phyloP scores from a whole-genome alignment of 2,888 invertebrate species.

The Pheosia gnoma region DNA sequence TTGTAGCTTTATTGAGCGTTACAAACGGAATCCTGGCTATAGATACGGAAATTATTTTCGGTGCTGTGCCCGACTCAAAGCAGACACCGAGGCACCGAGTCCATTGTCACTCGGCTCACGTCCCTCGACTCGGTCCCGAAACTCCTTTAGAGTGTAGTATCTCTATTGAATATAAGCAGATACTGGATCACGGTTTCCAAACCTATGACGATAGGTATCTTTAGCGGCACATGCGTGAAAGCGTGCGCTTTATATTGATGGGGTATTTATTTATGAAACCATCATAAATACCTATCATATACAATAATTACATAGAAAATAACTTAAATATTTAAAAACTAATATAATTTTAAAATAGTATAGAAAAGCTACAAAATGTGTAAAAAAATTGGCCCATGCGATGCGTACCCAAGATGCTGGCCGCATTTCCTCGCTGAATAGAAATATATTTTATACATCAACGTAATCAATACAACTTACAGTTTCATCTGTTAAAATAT shows the following conservation, averaged over 20 bases:
- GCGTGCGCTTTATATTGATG: too few species aligned
- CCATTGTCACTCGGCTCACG: conserved; percentile 63
- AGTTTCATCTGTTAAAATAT: too few species aligned
- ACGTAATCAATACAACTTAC: too few species aligned
- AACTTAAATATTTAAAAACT: too few species aligned
- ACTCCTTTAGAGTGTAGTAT: conserved; percentile 43
- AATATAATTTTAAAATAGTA: too few species aligned
- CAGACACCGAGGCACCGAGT: conserved; percentile 54
- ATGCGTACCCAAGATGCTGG: too few species aligned
- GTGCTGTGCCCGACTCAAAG: conserved; percentile 30
- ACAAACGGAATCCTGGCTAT: conserved; percentile 15
- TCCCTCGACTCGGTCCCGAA: conserved; percentile 49
- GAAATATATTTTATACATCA: neutral
- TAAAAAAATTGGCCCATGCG: too few species aligned
- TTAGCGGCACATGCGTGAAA: neutral
- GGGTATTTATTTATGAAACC: too few species aligned
- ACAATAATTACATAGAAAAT: too few species aligned
- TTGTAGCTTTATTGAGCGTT: neutral
- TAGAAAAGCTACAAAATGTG: too few species aligned
- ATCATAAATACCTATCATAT: too few species aligned
- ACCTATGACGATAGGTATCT: neutral
- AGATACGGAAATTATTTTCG: conserved; percentile 28
- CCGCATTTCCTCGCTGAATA: too few species aligned
- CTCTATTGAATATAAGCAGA: conserved; percentile 54
- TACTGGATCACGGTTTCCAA: conserved; percentile 6